Base-by-base conservation (phyloP, 2,888 invertebrate genomes). In the Margaritifera margaritifera region DNA sequence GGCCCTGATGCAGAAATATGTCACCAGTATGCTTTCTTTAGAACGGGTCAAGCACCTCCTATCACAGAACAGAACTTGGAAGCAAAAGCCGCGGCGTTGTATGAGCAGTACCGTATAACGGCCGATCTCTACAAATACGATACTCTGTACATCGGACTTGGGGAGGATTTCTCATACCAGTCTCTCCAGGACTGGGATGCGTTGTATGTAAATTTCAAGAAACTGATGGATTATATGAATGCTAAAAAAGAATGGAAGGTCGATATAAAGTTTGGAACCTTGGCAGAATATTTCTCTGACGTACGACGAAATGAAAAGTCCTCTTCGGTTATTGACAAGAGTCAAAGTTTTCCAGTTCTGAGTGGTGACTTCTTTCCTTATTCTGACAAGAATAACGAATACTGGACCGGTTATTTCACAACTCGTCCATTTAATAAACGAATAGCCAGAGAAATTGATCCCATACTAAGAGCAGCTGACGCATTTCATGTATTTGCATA, bases 281-380 rank as follows among this genome's bases (percentile, higher is more conserved):
- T 98, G 0, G 92, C 93, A 22, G 96, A 97, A 84, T 99, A 98
- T 88, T 98, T 98, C 87, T 91, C 85, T 91, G 75, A 94, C 66
- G 93, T 97, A 4, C 71, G 82, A 52, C 66, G 79, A 51, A 74
- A 78, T 19, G 78, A 81, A 50, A 68, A 64, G 90, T 20, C 80
- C 11, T 42, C 15, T 11, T 11, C 11, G 11, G 11, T 11, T 11
- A 42, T 3, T 2, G 42, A 42, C 15, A 42, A 3, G 42, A 42
- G 42, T 42, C 15, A 15, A 15, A 42, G 42, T 6, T 82, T 87
- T 62, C 96, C 96, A 0, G 94, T 94, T 0, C 90, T 99, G 6
- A 94, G 94, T 81, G 98, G 98, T 0, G 99, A 99, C 87, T 99
- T 99, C 89, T 98, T 96, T 88, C 97, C 98, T 0, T 99, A 99